phyloP scores from a whole-genome alignment of 2,888 invertebrate species.

The Metallyticus violacea region DNA sequence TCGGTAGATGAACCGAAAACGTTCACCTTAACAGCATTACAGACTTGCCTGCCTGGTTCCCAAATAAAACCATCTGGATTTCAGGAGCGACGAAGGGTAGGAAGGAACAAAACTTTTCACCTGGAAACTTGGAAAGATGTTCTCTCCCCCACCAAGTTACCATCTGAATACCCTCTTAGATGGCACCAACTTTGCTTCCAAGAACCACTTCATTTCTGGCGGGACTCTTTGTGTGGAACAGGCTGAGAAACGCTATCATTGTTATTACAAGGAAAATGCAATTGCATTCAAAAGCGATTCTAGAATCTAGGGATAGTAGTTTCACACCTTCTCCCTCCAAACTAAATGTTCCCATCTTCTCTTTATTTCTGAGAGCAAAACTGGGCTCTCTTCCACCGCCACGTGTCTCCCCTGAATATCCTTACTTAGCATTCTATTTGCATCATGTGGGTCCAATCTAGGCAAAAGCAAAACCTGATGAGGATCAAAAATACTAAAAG shows the following conservation, averaged over 20 bases:
- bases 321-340: not conserved
- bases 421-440: not conserved
- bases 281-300: not conserved
- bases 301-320: not conserved
- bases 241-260: not conserved
- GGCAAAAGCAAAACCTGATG: not conserved
- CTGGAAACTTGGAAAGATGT: not conserved
- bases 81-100: not conserved
- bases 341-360: not conserved
- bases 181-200: not conserved
- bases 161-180: too few species aligned
- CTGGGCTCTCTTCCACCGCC: too few species aligned
- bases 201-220: not conserved
- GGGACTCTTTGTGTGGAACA: not conserved
- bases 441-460: not conserved
- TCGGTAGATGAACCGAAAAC: not conserved
- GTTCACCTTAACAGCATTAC: too few species aligned
- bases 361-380: not conserved
- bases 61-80: not conserved
- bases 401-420: not conserved
- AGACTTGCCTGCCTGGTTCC: not conserved
- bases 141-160: too few species aligned
- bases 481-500: too few species aligned
- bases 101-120: not conserved
- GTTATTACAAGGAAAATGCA: not conserved